Conservation (phyloP, 1,140 invertebrate genomes). For the Agrilus planipennis region DNA sequence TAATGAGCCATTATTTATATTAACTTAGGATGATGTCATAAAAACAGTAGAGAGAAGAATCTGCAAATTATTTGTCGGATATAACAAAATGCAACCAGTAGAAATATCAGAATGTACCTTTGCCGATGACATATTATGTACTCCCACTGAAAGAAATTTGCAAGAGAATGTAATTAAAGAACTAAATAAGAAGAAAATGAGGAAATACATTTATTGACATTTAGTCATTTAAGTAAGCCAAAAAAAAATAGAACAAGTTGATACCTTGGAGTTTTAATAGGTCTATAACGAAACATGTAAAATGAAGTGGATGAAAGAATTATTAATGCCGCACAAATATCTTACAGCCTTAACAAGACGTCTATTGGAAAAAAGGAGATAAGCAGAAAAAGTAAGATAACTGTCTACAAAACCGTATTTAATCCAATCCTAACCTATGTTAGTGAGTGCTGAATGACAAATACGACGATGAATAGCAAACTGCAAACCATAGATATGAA, state of each 20-base stretch:
- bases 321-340: background rate
- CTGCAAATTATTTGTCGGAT: no score
- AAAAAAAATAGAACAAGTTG: slow-evolving; percentile 2
- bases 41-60: no score
- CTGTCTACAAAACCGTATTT: slow-evolving; percentile 1
- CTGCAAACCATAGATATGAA: background rate
- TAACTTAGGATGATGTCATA: no score
- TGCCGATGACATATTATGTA: no score
- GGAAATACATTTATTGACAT: no score
- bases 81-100: no score
- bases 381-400: slow-evolving; percentile 1
- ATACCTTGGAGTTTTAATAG: background rate
- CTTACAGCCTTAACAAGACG: background rate
- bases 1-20: no score
- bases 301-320: background rate
- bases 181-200: no score
- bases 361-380: background rate
- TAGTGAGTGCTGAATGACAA: background rate
- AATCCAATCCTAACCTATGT: background rate
- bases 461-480: slow-evolving; percentile 1
- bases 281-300: background rate
- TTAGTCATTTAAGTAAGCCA: no score
- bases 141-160: no score
- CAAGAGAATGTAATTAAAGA: no score
- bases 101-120: no score